Conservation (phyloP, 2,888 invertebrate genomes). For the Callosobruchus maculatus region DNA sequence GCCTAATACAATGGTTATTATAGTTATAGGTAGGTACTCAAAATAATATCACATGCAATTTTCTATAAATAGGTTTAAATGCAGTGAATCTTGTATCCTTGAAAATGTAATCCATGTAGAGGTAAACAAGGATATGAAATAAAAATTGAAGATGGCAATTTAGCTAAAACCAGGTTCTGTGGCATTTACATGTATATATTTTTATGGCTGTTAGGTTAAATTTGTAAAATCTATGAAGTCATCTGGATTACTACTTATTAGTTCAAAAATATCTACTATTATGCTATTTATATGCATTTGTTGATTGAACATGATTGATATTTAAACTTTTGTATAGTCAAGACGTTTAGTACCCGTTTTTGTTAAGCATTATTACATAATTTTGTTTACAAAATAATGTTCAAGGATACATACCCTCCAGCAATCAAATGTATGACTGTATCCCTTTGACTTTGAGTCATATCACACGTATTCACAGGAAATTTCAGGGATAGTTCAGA, state of each 20-base stretch:
- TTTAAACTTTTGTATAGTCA: not conserved
- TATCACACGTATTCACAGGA: conserved; percentile 40
- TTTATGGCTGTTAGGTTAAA: not conserved
- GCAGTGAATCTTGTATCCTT: not conserved
- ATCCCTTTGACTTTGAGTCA: conserved; percentile 79
- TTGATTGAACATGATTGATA: not conserved
- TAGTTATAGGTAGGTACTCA: not conserved
- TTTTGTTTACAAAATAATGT: conserved; percentile 4
- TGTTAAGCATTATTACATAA: not conserved
- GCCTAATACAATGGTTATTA: not conserved
- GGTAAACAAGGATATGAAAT: not conserved
- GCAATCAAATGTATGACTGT: conserved; percentile 91
- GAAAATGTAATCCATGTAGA: not conserved
- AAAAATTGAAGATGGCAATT: not conserved
- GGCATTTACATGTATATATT: not conserved
- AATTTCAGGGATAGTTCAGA: conserved; percentile 3
- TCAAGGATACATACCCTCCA: conserved; percentile 77
- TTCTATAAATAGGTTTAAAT: not conserved
- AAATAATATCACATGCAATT: not conserved
- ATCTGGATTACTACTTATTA: not conserved
- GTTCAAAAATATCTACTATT: not conserved
- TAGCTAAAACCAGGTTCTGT: not conserved
- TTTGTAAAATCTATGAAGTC: not conserved
- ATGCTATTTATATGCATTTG: not conserved
- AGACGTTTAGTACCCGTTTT: not conserved